Base-by-base conservation (phyloP, 2,888 invertebrate species). In the Eurytoma californica region DNA sequence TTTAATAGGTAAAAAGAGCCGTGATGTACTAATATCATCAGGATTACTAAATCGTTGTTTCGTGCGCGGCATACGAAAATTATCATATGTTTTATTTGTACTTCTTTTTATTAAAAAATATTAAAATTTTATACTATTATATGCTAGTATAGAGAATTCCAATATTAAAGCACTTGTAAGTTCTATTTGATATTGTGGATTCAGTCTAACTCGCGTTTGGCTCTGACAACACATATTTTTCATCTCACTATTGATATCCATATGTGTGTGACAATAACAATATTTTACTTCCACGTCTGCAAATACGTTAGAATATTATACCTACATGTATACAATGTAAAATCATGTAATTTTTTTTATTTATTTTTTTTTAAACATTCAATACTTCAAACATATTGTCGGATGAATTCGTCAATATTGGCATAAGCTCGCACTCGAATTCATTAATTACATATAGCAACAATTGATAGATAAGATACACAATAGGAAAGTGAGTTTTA, bases 321-420 rank as follows among this genome's bases (percentile, higher is more conserved):
- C 39, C 39, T 39, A 39, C 9, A 39, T 39, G 39, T 39, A 39
- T 39, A 9, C 7, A 39, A 53, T 51, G 18, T 61, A 53, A 53
- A n/a, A 53, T 53, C 14, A 53, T 14, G n/a, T 16, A 14, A n/a
- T 53, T 61, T 66, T 30, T 65, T 65, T 30, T n/a, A n/a, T n/a
- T n/a, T n/a, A n/a, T n/a, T n/a, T n/a, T n/a, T n/a, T 47, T 57
- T 20, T 28, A 77, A 58, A 65, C 66, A n/a, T 65, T 72, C 60
- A 75, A 79, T 66, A 79, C 39, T 79, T 79, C 28, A 74, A 79
- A 67, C 47, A 72, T 75, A 79, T 72, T 70, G 66, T 75, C 70
- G 75, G 69, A 24, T 66, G 69, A 65, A 74, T 69, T 70, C 61
- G 61, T 63, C 24, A n/a, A 53, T 75, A 55, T 63, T 13, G 53